Evolutionary conservation across 2,113 vertebrate species (phyloP), one percentile per base, ranked within the genome.

Genomic region (Caloenas nicobarica): DNA sequence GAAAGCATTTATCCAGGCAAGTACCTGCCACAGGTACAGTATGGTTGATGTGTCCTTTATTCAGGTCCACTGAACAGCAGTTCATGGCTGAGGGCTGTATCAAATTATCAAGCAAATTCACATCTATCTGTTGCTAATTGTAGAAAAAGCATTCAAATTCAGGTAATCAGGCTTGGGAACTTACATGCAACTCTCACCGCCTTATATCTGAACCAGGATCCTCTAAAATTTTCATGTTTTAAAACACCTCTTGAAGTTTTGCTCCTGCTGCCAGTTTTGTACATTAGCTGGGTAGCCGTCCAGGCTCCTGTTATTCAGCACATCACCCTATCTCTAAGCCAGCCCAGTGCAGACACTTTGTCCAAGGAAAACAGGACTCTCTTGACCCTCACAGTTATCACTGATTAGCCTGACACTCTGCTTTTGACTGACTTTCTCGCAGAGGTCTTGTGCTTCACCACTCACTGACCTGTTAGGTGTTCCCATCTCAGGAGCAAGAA

Each of bases 61-160:
- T 11, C 40, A 73, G 65, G 57, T 53, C 57, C 0, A 0, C 16
- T 61, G 40, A 81, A 31, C 31, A 54, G 26, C 31, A 36, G 8
- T 17, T 26, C 44, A 34, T 50, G 26, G 18, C 31, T 48, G 60
- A 65, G 33, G 28, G 22, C 21, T 64, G 5, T 33, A 13, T 31
- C 26, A 51, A 50, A 0, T 1, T 18, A 64, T 38, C 0, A 1
- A 51, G 19, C 7, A 26, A 64, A 80, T 22, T 34, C n/a, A 42
- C 16, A 48, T 28, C 44, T 58, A 5, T 25, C 12, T 54, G 25
- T 34, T 26, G 3, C 13, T 64, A 51, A 65, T 7, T 54, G 38
- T 26, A 42, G 26, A 40, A 79, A 36, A 1, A 46, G 5, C 4
- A 7, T 25, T 62, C 25, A 34, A 38, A 33, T 69, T 40, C 50